Conservation (phyloP, 92 coral and sea anemone genomes). For the Phenganax subtilis region DNA sequence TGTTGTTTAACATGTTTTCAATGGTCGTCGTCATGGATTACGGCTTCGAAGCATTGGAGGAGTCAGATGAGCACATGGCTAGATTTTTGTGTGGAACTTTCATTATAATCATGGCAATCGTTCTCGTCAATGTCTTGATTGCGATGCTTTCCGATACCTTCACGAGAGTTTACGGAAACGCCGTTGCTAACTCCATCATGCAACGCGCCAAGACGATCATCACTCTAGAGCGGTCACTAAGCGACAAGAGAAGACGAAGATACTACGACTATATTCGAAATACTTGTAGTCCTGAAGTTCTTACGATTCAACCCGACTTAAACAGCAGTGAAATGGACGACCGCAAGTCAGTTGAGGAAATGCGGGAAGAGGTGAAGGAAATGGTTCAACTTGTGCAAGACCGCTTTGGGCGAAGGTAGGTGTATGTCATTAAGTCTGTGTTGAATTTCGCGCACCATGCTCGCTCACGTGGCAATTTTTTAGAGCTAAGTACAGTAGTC, state of each 20-base stretch:
- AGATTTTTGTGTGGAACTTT: slow-evolving; percentile 93
- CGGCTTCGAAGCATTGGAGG: slow-evolving; percentile 68
- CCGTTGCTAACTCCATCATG: slow-evolving; percentile 93
- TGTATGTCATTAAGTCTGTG: neutral
- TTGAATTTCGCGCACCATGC: too few species aligned
- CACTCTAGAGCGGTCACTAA: slow-evolving; percentile 62
- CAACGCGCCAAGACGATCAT: slow-evolving; percentile 85
- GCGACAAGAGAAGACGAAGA: slow-evolving; percentile 50
- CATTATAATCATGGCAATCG: slow-evolving; percentile 78
- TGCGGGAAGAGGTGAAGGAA: slow-evolving; percentile 39
- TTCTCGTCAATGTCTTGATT: slow-evolving; percentile 82
- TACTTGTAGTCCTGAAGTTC: slow-evolving; percentile 78
- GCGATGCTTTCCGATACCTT: slow-evolving; percentile 96
- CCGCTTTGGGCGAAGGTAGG: slow-evolving; percentile 34
- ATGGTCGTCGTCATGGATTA: slow-evolving; percentile 96
- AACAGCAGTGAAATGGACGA: slow-evolving; percentile 75
- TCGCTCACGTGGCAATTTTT: too few species aligned
- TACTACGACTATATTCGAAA: slow-evolving; percentile 75
- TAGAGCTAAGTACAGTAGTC: too few species aligned
- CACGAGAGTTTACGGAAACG: slow-evolving; percentile 94
- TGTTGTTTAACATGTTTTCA: slow-evolving; percentile 85
- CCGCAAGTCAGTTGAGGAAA: slow-evolving; percentile 36
- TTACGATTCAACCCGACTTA: slow-evolving; percentile 56
- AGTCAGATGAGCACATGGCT: slow-evolving; percentile 77
- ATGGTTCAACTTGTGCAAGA: slow-evolving; percentile 34